Percentiles rank a stretch among this genome's conserved stretches.
These are phyloP conservation scores for Plebejus melissa DNA, from an alignment of 2,888 invertebrate species.

Conservation along the genomic window DNA sequence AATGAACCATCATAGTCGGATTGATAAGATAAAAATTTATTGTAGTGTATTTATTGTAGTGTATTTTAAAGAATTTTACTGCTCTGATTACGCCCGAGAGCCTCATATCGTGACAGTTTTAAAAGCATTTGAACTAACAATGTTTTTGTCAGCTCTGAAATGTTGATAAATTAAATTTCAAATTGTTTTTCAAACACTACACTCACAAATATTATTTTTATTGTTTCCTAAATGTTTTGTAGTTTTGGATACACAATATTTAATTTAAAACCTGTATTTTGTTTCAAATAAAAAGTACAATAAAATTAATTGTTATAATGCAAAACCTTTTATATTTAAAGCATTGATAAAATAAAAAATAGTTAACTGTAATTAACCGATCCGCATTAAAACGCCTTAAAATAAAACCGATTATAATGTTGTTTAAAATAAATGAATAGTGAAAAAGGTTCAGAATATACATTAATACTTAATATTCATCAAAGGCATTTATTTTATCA, in stretches of 20 bases:
- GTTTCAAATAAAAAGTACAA: too few species aligned
- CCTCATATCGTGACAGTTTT: slow-evolving; percentile 34
- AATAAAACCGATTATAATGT: too few species aligned
- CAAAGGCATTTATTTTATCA: background rate
- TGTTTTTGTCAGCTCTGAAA: background rate
- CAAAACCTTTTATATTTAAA: too few species aligned
- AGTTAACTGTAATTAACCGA: too few species aligned
- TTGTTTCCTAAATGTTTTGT: background rate
- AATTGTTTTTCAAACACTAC: slow-evolving; percentile 15
- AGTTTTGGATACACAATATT: background rate
- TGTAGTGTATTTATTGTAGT: slow-evolving; percentile 39
- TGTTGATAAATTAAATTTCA: slow-evolving; percentile 6
- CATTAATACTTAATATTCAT: background rate
- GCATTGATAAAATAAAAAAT: too few species aligned
- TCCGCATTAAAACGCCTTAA: too few species aligned
- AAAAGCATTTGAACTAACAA: slow-evolving; percentile 37
- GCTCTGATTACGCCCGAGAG: slow-evolving; percentile 39
- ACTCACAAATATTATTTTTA: background rate
- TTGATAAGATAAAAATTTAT: slow-evolving; percentile 39
- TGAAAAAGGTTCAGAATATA: background rate
- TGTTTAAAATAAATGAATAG: background rate
- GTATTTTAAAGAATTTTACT: slow-evolving; percentile 48
- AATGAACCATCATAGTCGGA: slow-evolving; percentile 29
- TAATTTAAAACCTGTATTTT: background rate
- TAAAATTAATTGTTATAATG: too few species aligned